Evolutionary conservation across 2,888 invertebrate species (phyloP).

Genomic region (Eristalis pertinax): DNA sequence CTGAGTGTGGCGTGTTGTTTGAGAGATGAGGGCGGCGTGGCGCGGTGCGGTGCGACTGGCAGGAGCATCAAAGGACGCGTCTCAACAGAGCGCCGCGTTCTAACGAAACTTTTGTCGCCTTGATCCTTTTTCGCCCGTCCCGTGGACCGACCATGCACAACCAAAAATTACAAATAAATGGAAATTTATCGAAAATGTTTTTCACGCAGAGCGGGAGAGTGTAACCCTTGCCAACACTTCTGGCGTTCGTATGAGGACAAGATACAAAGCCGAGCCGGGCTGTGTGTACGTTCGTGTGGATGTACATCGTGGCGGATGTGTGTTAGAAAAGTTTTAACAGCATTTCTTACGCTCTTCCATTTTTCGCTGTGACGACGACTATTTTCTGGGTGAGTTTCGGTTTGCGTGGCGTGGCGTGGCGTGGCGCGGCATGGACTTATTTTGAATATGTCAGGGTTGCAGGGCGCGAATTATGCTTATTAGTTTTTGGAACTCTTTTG

Average conservation of each 20-base stretch:
- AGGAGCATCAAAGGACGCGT: slow-evolving; percentile 55
- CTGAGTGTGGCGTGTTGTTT: slow-evolving; percentile 43
- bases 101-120: slow-evolving; percentile 28
- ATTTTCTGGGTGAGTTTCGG: slow-evolving; percentile 10
- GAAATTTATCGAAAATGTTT: slow-evolving; percentile 69
- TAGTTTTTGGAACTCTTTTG: slow-evolving; percentile 54
- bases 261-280: slow-evolving; percentile 1
- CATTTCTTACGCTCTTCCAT: slow-evolving; percentile 39
- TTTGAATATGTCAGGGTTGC: slow-evolving; percentile 62
- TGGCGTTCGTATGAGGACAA: slow-evolving; percentile 12
- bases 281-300: not conserved
- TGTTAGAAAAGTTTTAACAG: slow-evolving; percentile 67
- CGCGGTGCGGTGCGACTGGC: not conserved
- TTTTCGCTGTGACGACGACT: not conserved
- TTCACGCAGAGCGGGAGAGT: not conserved
- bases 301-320: slow-evolving; percentile 45
- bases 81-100: slow-evolving; percentile 33
- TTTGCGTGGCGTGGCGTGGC: not conserved
- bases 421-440: slow-evolving; percentile 38
- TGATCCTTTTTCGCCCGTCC: slow-evolving; percentile 1
- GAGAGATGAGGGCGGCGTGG: not conserved
- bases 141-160: slow-evolving; percentile 9
- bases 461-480: slow-evolving; percentile 62
- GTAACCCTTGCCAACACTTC: slow-evolving; percentile 28
- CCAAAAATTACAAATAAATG: slow-evolving; percentile 70